These are phyloP conservation scores for Pan troglodytes DNA, from an alignment of 2,113 vertebrate species.

Conservation along the genomic window NHGRI_mPanTro3-v2.1_pri NC_072421.2:23296001-23296500, in stretches of 20 bases:
- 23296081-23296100: background rate
- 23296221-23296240: background rate
- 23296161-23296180: background rate
- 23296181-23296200: constrained; percentile 18
- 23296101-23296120: background rate
- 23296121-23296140: constrained; percentile 37
- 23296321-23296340: constrained; percentile 14
- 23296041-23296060: constrained; percentile 9
- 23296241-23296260: background rate
- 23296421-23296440: background rate
- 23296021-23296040: background rate
- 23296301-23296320: constrained; percentile 5
- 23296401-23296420: background rate
- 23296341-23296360: constrained; percentile 20
- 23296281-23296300: background rate
- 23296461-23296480: background rate
- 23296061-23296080: background rate
- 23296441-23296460: background rate
- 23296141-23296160: background rate
- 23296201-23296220: background rate
- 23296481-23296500: background rate
- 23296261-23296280: background rate
- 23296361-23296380: background rate
- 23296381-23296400: background rate
- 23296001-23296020: constrained; percentile 23